Base-by-base conservation (phyloP, 2,888 invertebrate species). In the Erpobdella octoculata region DNA sequence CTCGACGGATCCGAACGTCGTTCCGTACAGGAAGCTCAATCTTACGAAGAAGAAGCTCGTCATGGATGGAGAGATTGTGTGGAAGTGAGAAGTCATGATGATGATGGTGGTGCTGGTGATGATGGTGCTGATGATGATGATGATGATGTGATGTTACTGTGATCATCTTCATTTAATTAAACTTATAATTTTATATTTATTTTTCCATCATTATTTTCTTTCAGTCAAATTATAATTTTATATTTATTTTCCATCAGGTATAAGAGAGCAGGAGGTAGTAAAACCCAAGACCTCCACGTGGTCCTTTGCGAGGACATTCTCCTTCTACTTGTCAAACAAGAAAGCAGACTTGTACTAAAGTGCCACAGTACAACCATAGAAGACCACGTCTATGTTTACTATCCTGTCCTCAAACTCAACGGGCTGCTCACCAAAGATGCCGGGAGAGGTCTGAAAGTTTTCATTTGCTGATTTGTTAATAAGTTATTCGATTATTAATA, bases 291-390 rank as follows among this genome's bases (percentile, higher is more conserved):
- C 31, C 85, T 92, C 74, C 91, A 92, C 80, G 90, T 91, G 71
- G 87, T 93, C 69, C 85, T 93, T 68, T 86, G 92, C 77, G 91
- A 93, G 80, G 91, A 91, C 80, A 88, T 90, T 81, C 88, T 93
- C 80, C 88, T 93, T 75, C 86, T 93, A 76, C 86, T 93, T 72
- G 91, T 91, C 78, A 90, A 90, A 81, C 89, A 90, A 53, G 71
- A 73, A 5, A 69, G 69, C 12, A 67, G 67, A 36, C 65, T 74
- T 12, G 74, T 74, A 12, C 61, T 72, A 8, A 71, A 71, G 28
- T 89, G 89, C 82, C 89, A 89, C 81, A 83, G 76, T 73, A 81
- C 80, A 31, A 78, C 76, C n/a, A 77, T 78, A 12, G 79, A 83
- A 79, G 79, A 83, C 73, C 80, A 81, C 61, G 82, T 81, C 71